These are phyloP conservation scores for Rhizomys pruinosus DNA, from an alignment of 2,113 vertebrate species.

Conservation along the genomic window DNA sequence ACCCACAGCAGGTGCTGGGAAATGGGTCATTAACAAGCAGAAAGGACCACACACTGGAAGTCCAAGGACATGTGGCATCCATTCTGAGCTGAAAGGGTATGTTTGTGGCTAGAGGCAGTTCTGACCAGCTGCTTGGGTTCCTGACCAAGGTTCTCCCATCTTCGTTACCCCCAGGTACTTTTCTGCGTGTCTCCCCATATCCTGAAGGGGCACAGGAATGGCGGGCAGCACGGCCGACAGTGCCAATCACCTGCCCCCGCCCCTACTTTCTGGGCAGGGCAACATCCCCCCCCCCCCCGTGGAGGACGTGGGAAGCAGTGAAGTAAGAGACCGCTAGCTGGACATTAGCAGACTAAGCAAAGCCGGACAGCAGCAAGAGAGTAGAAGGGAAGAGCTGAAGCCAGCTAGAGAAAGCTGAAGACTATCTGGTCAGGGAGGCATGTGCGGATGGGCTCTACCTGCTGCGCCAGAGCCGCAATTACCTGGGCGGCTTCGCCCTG, in stretches of 20 bases:
- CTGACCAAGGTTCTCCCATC: fast-evolving
- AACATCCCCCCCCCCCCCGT: slow-evolving; percentile 97
- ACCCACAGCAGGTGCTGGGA: background rate
- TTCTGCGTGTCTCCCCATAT: background rate
- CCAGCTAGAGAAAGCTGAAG: slow-evolving; percentile 95
- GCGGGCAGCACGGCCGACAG: slow-evolving; percentile 82
- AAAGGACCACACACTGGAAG: background rate
- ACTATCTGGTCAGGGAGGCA: slow-evolving; percentile 90
- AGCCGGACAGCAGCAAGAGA: no score
- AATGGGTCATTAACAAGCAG: background rate
- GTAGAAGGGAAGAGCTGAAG: no score
- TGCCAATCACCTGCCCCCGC: slow-evolving; percentile 88
- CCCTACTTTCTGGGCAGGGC: slow-evolving; percentile 98
- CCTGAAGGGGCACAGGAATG: slow-evolving; percentile 69
- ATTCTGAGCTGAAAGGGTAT: fast-evolving
- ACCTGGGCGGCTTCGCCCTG: slow-evolving; percentile 94
- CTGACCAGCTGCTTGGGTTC: fast-evolving
- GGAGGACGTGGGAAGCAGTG: no score
- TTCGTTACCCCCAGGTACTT: slow-evolving; percentile 8
- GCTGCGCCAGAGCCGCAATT: slow-evolving; percentile 95
- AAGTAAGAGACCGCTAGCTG: no score
- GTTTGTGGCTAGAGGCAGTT: fast-evolving
- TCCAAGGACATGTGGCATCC: background rate
- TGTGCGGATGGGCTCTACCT: slow-evolving; percentile 91
- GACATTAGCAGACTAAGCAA: no score